Evolutionary conservation across 2,113 vertebrate species (phyloP).

Genomic region (Gasterosteus nipponicus): DNA sequence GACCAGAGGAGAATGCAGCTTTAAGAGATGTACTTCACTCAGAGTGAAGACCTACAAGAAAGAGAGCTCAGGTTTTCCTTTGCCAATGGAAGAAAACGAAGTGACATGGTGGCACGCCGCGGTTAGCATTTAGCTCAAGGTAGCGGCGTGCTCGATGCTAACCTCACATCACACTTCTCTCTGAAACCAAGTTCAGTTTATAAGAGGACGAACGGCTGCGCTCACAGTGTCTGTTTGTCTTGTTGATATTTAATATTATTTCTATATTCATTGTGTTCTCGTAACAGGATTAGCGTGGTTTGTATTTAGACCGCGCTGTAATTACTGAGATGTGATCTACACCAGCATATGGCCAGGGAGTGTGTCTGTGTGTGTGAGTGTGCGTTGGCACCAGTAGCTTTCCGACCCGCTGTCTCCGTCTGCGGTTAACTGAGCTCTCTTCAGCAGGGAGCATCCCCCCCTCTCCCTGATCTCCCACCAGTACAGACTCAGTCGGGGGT

Average conservation of each 20-base stretch:
- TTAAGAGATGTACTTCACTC: too few species aligned
- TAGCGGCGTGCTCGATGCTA: too few species aligned
- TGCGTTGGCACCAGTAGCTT: slow-evolving; percentile 60
- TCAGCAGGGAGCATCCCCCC: slow-evolving; percentile 40
- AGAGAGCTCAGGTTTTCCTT: too few species aligned
- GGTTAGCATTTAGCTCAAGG: background rate
- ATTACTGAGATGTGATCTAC: slow-evolving; percentile 55
- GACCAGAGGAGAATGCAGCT: too few species aligned
- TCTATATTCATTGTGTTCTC: background rate
- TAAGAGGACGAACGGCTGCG: background rate
- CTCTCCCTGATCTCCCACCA: slow-evolving; percentile 19
- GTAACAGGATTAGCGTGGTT: slow-evolving; percentile 33
- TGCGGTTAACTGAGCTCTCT: slow-evolving; percentile 71
- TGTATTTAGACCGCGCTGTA: slow-evolving; percentile 51
- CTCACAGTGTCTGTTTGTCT: background rate
- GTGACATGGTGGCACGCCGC: background rate
- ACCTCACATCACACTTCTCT: too few species aligned
- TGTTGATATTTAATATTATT: slow-evolving; percentile 6
- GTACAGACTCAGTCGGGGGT: slow-evolving; percentile 6
- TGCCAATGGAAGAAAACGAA: background rate
- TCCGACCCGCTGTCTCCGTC: slow-evolving; percentile 69
- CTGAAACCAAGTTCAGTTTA: too few species aligned
- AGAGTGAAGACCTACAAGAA: too few species aligned
- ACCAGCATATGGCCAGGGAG: slow-evolving; percentile 47
- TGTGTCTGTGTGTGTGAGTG: slow-evolving; percentile 18